Percentiles rank a stretch among this genome's conserved stretches.
phyloP scores from a whole-genome alignment of 1,140 invertebrate species.

The Apis florea region DNA sequence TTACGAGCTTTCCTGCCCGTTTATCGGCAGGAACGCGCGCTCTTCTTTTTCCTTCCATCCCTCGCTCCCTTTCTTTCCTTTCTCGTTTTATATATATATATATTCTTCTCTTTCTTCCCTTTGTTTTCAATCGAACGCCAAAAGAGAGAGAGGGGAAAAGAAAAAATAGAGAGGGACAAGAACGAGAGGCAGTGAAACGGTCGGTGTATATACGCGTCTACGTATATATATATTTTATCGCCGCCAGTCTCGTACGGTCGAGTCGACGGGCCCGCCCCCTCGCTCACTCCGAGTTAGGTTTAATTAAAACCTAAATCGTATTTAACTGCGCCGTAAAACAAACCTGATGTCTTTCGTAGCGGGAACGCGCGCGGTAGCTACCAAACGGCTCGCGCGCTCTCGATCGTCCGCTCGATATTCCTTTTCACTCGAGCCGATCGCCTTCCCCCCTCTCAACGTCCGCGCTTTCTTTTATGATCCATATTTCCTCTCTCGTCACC shows the following conservation, averaged over 20 bases:
- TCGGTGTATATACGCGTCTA: slow-evolving; percentile 39
- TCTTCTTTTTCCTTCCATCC: slow-evolving; percentile 16
- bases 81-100: not conserved
- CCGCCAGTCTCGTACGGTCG: slow-evolving; percentile 51
- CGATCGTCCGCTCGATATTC: slow-evolving; percentile 36
- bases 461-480: slow-evolving; percentile 44
- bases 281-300: slow-evolving; percentile 63
- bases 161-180: slow-evolving; percentile 32
- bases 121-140: slow-evolving; percentile 54
- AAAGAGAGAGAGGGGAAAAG: not conserved
- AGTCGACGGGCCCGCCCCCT: slow-evolving; percentile 59
- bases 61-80: slow-evolving; percentile 1
- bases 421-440: slow-evolving; percentile 34
- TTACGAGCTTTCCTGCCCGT: slow-evolving; percentile 75
- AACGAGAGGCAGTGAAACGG: slow-evolving; percentile 33
- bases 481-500: slow-evolving; percentile 38
- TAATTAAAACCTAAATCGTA: slow-evolving; percentile 75
- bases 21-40: slow-evolving; percentile 53
- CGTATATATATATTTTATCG: slow-evolving; percentile 70
- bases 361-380: slow-evolving; percentile 55
- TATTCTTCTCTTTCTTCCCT: not conserved
- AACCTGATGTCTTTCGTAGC: slow-evolving; percentile 67
- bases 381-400: slow-evolving; percentile 55
- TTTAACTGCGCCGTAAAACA: slow-evolving; percentile 73
- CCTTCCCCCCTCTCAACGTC: not conserved